Evolutionary conservation across 2,888 invertebrate species (phyloP).

Genomic region (Morinoia aosen): DNA sequence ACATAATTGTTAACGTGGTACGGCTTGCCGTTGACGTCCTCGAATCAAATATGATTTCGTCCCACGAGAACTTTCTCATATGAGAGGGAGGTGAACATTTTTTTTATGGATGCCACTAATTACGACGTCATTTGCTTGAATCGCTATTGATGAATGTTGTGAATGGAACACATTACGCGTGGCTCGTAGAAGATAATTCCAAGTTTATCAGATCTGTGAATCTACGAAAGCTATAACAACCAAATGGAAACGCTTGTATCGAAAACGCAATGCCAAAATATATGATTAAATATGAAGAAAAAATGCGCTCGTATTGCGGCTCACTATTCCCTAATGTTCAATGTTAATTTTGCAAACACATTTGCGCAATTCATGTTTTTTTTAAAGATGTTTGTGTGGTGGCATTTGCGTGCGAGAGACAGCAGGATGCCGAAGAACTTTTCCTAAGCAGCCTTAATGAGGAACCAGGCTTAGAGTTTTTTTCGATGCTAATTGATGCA

Average conservation of each 20-base stretch:
- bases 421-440: too few species aligned
- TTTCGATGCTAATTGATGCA: too few species aligned
- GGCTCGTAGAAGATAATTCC: background rate
- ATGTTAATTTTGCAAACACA: too few species aligned
- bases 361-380: background rate
- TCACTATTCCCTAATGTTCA: background rate
- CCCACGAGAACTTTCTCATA: background rate
- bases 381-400: background rate
- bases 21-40: background rate
- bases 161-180: background rate
- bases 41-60: background rate
- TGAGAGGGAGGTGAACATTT: background rate
- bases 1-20: background rate
- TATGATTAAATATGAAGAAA: background rate
- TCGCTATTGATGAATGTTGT: background rate
- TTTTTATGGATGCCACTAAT: background rate
- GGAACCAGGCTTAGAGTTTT: too few species aligned
- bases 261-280: background rate
- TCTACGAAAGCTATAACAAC: background rate
- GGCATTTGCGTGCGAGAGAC: too few species aligned
- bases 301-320: background rate
- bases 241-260: background rate
- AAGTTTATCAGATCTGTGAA: background rate
- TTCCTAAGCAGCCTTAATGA: too few species aligned
- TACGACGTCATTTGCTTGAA: background rate